A percentile compares a stretch with the other conserved stretches of the same genome.
These are phyloP conservation scores for Eriocheir sinensis DNA, from an alignment of 1,140 invertebrate species.

Conservation along the genomic window DNA sequence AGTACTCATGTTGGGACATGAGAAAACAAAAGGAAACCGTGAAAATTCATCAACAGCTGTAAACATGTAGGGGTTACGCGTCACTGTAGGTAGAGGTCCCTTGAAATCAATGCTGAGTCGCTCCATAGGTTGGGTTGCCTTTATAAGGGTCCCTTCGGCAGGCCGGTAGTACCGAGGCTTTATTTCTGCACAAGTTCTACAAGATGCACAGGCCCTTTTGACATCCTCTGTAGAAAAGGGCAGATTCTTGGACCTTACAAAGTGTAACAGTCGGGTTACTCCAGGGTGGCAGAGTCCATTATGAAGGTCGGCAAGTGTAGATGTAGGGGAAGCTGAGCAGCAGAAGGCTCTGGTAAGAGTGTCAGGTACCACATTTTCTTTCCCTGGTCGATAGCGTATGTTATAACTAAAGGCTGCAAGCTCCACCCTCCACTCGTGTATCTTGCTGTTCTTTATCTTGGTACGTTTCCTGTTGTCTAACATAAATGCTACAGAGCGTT, in stretches of 20 bases:
- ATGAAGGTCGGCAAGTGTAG: conserved; percentile 71
- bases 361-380: conserved; percentile 64
- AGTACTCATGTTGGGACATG: conserved; percentile 54
- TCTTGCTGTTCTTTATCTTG: conserved; percentile 61
- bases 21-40: conserved; percentile 59
- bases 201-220: conserved; percentile 42
- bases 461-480: conserved; percentile 45
- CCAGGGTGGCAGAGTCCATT: conserved; percentile 62
- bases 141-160: conserved; percentile 49
- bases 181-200: conserved; percentile 52
- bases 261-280: conserved; percentile 52
- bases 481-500: conserved; percentile 55
- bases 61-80: conserved; percentile 35
- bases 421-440: conserved; percentile 37
- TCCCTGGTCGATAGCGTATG: neutral
- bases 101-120: conserved; percentile 51
- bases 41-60: conserved; percentile 67
- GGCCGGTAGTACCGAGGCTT: conserved; percentile 55
- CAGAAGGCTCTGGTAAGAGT: neutral
- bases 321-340: neutral
- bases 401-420: conserved; percentile 43
- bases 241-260: conserved; percentile 48
- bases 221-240: conserved; percentile 59
- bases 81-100: conserved; percentile 50
- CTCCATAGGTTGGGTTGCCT: conserved; percentile 58